These are phyloP conservation scores for Anoncus sp. DNA, from an alignment of 2,888 invertebrate genomes.

Conservation along the genomic window DNA sequence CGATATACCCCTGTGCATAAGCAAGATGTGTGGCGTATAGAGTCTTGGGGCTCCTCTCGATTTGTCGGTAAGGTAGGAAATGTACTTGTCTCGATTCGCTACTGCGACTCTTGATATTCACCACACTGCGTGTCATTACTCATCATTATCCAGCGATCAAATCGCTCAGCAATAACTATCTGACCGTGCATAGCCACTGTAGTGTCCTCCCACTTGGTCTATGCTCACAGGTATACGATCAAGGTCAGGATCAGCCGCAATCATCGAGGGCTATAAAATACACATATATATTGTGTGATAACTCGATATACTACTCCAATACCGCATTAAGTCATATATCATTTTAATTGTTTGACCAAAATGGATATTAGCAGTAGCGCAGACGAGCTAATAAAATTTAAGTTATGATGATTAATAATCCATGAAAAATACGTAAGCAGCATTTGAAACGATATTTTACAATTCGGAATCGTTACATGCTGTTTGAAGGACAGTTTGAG, in stretches of 20 bases:
- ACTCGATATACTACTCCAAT: conserved; percentile 31
- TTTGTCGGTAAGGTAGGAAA: too few species aligned
- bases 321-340: conserved; percentile 32
- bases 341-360: conserved; percentile 25
- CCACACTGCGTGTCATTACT: conserved; percentile 79
- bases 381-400: conserved; percentile 6
- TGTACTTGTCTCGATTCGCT: too few species aligned
- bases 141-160: conserved; percentile 82
- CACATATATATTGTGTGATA: conserved; percentile 24
- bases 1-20: conserved; percentile 44
- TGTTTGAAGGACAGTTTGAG: too few species aligned
- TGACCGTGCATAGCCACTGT: conserved; percentile 67
- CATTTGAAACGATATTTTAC: background rate
- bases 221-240: conserved; percentile 57
- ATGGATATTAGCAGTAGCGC: background rate
- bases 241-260: conserved; percentile 62
- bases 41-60: too few species aligned
- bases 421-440: background rate
- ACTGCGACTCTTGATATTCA: too few species aligned
- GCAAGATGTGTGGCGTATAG: too few species aligned
- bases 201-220: conserved; percentile 44
- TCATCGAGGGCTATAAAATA: conserved; percentile 53
- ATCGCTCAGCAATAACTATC: conserved; percentile 81
- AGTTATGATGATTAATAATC: background rate
- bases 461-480: background rate